Base-by-base conservation (phyloP, 2,888 invertebrate species). In the Zaprionus lineosus region DNA sequence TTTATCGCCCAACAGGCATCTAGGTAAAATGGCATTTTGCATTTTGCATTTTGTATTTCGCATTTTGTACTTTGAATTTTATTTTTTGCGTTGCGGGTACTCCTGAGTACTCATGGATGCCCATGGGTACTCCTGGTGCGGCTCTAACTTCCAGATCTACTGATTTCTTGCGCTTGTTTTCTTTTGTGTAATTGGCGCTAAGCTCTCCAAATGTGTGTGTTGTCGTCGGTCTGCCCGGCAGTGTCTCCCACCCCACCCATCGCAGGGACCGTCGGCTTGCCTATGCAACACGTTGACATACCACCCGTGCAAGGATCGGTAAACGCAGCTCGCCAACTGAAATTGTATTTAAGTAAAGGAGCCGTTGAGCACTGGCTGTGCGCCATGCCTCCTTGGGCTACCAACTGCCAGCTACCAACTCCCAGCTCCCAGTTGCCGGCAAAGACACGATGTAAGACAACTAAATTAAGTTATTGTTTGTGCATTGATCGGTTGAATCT, bases 401-500 rank as follows among this genome's bases (percentile, higher is more conserved):
- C n/a, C n/a, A n/a, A n/a, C n/a, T n/a, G n/a, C n/a, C n/a, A n/a
- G n/a, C n/a, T n/a, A n/a, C n/a, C n/a, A n/a, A n/a, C n/a, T n/a
- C n/a, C n/a, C n/a, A n/a, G n/a, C n/a, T n/a, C n/a, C n/a, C 47
- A 50, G 47, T 31, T 11, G 33, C 55, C 59, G 76, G 67, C 83
- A 74, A 61, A 79, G 51, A 65, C 64, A 67, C 71, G 66, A 70
- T 70, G 68, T 70, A 68, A 68, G 57, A 73, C 73, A 84, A 84
- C 75, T 84, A 78, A 88, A 87, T 88, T 87, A 87, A 87, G 86
- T 87, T 86, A 87, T 86, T 84, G 82, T 85, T 74, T 76, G 58
- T 59, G 55, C 9, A 48, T 14, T 37, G 19, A 19, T n/a, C 15
- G 15, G 29, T 44, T 4, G 5, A 24, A 8, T 12, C 24, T 4